Percentiles rank a stretch among this genome's conserved stretches.
Conservation (phyloP, 2,888 invertebrate genomes). For the Neoaliturus tenellus region DNA sequence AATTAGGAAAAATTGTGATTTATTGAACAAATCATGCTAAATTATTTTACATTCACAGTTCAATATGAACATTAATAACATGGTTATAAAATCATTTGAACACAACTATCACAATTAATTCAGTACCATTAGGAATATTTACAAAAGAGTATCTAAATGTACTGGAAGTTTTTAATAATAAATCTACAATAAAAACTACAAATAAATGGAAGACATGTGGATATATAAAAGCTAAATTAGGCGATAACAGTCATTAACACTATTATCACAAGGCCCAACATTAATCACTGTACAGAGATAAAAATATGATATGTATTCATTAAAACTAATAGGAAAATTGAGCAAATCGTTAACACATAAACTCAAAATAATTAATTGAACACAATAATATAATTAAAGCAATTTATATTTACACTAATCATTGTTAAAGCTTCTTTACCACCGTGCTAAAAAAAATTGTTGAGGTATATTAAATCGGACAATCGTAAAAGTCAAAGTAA, state of each 20-base stretch:
- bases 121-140: background rate
- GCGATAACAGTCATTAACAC: background rate
- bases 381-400: background rate
- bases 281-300: background rate
- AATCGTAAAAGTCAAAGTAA: too few species aligned
- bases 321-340: background rate
- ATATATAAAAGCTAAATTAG: background rate
- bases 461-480: background rate
- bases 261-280: background rate
- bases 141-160: constrained; percentile 35
- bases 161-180: constrained; percentile 1
- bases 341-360: background rate
- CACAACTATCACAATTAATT: background rate
- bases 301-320: background rate
- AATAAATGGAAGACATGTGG: constrained; percentile 17
- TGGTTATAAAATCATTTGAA: background rate
- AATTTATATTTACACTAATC: background rate
- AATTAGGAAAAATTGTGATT: background rate
- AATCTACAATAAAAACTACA: constrained; percentile 1
- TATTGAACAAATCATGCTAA: constrained; percentile 35
- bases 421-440: background rate
- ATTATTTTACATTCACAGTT: constrained; percentile 15
- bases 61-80: constrained; percentile 46
- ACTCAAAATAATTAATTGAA: background rate
- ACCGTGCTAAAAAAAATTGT: background rate